Evolutionary conservation across 1,140 invertebrate genomes (phyloP).

Genomic region (Zophobas atratus): DNA sequence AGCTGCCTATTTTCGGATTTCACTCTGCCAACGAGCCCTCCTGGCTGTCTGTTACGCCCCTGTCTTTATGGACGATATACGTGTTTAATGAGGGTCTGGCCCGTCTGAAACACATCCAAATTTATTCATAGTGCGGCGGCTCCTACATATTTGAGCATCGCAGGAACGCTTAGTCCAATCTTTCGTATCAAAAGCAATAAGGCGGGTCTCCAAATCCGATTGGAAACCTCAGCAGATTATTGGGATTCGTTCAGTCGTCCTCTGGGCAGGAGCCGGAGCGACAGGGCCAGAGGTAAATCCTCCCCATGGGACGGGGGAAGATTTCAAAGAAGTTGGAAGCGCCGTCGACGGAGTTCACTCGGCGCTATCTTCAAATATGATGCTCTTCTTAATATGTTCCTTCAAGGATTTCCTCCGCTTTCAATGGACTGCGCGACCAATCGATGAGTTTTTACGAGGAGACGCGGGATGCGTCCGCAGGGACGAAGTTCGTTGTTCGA

Average conservation of each 20-base stretch:
- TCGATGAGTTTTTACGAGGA: background rate
- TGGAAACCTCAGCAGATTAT: constrained; percentile 63
- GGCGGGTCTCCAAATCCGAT: constrained; percentile 60
- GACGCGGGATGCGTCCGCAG: too few species aligned
- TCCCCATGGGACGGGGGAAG: constrained; percentile 51
- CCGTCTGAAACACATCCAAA: constrained; percentile 2
- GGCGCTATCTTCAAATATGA: constrained; percentile 51
- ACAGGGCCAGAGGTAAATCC: constrained; percentile 55
- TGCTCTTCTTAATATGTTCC: constrained; percentile 53
- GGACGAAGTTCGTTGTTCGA: too few species aligned
- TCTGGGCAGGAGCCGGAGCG: constrained; percentile 53
- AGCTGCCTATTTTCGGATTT: too few species aligned
- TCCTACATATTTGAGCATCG: constrained; percentile 53
- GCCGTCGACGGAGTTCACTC: constrained; percentile 46
- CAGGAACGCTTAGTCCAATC: constrained; percentile 55
- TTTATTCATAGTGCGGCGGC: constrained; percentile 35
- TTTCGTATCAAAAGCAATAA: constrained; percentile 61
- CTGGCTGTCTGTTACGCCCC: too few species aligned
- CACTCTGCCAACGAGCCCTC: too few species aligned
- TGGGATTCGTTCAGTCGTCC: constrained; percentile 58
- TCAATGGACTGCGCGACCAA: constrained; percentile 12
- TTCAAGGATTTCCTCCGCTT: constrained; percentile 10
- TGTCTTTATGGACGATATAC: background rate
- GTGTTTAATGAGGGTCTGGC: background rate
- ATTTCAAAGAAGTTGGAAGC: constrained; percentile 46